Evolutionary conservation across 2,113 vertebrate genomes (phyloP).

Genomic region (Psammodynastes pulverulentus): DNA sequence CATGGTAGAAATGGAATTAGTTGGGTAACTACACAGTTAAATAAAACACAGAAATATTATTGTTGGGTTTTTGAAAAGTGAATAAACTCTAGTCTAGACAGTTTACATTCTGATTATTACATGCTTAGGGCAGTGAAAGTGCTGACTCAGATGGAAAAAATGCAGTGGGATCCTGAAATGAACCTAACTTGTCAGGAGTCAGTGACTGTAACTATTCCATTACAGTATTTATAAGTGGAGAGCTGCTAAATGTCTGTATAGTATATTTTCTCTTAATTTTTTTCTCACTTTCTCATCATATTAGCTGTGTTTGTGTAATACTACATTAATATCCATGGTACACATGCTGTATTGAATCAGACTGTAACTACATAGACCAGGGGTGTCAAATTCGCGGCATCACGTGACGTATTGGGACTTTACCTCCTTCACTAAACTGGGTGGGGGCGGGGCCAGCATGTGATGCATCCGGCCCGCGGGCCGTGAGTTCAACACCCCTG

Average conservation of each 20-base stretch:
- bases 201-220: rapidly evolving
- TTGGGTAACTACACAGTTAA: background rate
- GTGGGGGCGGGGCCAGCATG: no score
- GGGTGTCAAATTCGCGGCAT: no score
- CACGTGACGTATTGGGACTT: no score
- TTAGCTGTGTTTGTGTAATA: background rate
- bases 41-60: background rate
- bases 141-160: background rate
- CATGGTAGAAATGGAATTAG: background rate
- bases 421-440: no score
- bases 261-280: background rate
- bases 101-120: background rate
- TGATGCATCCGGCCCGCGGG: no score
- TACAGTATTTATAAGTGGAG: background rate
- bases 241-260: background rate
- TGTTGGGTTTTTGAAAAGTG: background rate
- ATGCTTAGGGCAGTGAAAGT: background rate
- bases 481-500: no score
- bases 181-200: background rate
- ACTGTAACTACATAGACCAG: background rate
- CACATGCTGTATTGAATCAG: background rate
- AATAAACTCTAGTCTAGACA: background rate
- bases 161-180: background rate
- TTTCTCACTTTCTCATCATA: background rate
- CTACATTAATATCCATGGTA: background rate